Evolutionary conservation across 2,888 invertebrate genomes (phyloP), one percentile per base, ranked within the genome.

Genomic region (Octonoba sinensis): DNA sequence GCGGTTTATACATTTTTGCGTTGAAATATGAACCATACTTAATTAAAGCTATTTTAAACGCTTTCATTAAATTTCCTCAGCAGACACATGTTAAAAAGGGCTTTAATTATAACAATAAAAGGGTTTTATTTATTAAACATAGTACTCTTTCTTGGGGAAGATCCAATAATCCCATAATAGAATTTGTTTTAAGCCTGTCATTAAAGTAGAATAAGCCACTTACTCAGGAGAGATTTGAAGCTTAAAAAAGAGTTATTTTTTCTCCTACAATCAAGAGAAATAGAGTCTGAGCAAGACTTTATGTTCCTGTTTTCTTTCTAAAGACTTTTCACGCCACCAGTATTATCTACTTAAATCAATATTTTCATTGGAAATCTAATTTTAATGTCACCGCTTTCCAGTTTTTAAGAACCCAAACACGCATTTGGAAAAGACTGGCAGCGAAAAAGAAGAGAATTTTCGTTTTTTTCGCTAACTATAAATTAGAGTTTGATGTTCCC

Each of bases 301-400:
- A 8, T 62, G 57, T 56, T 46, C 11, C n/a, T 69, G 24, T 72
- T 72, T 16, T 13, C 27, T 62, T 73, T 54, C 20, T 20, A 3
- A 44, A 16, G 4, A 18, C 13, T 15, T 51, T 54, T 72, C 51
- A 12, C 20, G n/a, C 51, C 64, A 64, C 44, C 64, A 54, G 44
- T 27, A 64, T 49, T 56, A 73, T 73, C 64, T 64, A 73, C 24
- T 73, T 64, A 54, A 73, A 73, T 64, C 73, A 54, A 64, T 73
- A 64, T 73, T 64, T 18, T 64, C 54, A 56, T 64, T 20, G 73
- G 46, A 56, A 73, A 73, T 73, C 73, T 73, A 56, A 73, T 73
- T 73, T 73, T 73, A 73, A 73, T 73, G 72, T 72, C 54, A 24
- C 20, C 54, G 49, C 47, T 36, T 22, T 59, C 18, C 16, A n/a